Evolutionary conservation across 2,113 vertebrate species (phyloP), one percentile per base, ranked within the genome.

Genomic region (Cepphus grylle): DNA sequence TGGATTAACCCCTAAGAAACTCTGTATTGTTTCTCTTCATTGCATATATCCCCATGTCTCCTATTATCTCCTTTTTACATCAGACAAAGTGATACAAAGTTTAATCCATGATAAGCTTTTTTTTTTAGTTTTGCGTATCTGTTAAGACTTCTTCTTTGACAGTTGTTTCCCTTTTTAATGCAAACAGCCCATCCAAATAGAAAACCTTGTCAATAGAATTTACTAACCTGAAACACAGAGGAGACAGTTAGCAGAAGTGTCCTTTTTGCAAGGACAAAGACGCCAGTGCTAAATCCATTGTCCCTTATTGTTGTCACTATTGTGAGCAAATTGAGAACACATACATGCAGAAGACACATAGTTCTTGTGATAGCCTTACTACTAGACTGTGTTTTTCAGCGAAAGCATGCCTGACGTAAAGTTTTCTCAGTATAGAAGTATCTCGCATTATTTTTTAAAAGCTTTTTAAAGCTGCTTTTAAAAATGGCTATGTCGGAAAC

Each of bases 21-120:
- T 93, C 40, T 61, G 91, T 62, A 96, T 98, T 98, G 98, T 98
- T 97, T 96, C 95, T 96, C 92, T 96, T 98, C 97, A 96, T 98
- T 98, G 95, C 98, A 92, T 95, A 97, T 95, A 98, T 97, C 98
- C 98, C 89, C 88, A 84, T 96, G 98, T 97, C 96, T 96, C 94
- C 97, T 83, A 96, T 98, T 98, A 97, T 98, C 97, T 98, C 91
- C 81, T 95, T 96, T 97, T 97, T 97, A 96, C 97, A 94, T 96
- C 81, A 84, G 87, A 96, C 95, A 97, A 98, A 97, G 94, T 90
- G 94, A 95, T 79, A 91, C 96, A 95, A 94, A 92, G 81, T 95
- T 97, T 97, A 98, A 98, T 96, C 98, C 93, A 5, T 38, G 18
- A 74, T 97, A 94, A 98, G 89, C 95, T 93, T 96, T 97, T n/a